Evolutionary conservation across 2,797 vertebrate species (phyloP).

Genomic region (Acanthurus leucopareius): DNA sequence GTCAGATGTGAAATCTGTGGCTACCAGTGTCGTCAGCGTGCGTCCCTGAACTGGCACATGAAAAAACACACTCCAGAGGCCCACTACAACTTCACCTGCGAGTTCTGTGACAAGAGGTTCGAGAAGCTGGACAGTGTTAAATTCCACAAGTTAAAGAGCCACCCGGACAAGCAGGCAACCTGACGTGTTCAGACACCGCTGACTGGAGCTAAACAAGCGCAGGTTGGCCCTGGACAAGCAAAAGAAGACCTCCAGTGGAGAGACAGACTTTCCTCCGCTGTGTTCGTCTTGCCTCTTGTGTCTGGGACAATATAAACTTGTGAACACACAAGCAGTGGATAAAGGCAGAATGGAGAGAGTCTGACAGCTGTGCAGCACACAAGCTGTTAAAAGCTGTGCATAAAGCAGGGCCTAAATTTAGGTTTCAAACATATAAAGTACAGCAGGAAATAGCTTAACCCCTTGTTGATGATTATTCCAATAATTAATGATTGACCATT

Average conservation of each 20-base stretch:
- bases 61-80: constrained; percentile 91
- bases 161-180: constrained; percentile 88
- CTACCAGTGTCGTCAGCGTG: constrained; percentile 94
- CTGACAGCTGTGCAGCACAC: constrained; percentile 57
- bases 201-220: neutral
- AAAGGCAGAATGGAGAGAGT: neutral
- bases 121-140: constrained; percentile 95
- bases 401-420: neutral
- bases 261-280: constrained; percentile 15
- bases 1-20: constrained; percentile 95
- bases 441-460: neutral
- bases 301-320: neutral
- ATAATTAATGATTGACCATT: neutral
- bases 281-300: neutral
- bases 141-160: constrained; percentile 95
- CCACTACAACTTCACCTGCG: constrained; percentile 93
- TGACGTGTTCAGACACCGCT: constrained; percentile 65
- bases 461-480: neutral
- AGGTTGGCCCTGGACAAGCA: neutral
- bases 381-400: constrained; percentile 7
- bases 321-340: constrained; percentile 1
- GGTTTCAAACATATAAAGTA: neutral
- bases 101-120: constrained; percentile 92
- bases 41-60: constrained; percentile 98
- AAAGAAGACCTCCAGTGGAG: constrained; percentile 14